A percentile compares a stretch with the other conserved stretches of the same genome.
These are phyloP conservation scores for Uria aalge DNA, from an alignment of 2,113 vertebrate genomes.

Conservation along the genomic window DNA sequence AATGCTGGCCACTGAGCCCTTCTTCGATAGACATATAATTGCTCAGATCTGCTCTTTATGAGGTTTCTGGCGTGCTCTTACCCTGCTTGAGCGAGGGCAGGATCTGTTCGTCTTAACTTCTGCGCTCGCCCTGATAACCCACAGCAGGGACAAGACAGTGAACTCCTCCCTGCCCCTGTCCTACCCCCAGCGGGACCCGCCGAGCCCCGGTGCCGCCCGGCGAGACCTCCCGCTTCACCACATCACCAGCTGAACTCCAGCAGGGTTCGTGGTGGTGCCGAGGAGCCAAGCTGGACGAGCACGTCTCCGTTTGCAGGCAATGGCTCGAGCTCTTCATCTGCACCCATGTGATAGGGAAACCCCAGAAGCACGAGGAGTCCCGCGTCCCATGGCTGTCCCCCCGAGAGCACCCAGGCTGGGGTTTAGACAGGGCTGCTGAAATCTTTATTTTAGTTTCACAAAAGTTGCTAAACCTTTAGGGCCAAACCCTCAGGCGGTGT, in stretches of 20 bases:
- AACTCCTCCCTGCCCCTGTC: background rate
- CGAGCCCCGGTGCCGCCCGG: background rate
- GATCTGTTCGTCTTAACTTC: background rate
- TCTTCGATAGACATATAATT: background rate
- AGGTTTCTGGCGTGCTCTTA: background rate
- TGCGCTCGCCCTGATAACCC: background rate
- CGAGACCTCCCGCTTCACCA: background rate
- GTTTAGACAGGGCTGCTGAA: background rate
- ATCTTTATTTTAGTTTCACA: background rate
- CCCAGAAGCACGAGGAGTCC: background rate
- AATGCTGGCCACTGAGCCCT: background rate
- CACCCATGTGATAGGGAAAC: background rate
- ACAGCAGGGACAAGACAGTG: background rate
- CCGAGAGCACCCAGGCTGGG: background rate
- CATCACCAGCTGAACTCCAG: background rate
- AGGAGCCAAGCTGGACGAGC: background rate
- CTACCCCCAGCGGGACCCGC: background rate
- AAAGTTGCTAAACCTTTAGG: background rate
- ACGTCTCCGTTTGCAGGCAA: background rate
- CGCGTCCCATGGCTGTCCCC: fast-evolving
- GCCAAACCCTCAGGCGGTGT: background rate
- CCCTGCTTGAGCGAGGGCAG: background rate
- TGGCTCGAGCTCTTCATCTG: background rate
- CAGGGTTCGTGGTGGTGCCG: background rate
- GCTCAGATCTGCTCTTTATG: background rate